Evolutionary conservation across 2,888 invertebrate species (phyloP).

Genomic region (Ornithoptera alexandrae): DNA sequence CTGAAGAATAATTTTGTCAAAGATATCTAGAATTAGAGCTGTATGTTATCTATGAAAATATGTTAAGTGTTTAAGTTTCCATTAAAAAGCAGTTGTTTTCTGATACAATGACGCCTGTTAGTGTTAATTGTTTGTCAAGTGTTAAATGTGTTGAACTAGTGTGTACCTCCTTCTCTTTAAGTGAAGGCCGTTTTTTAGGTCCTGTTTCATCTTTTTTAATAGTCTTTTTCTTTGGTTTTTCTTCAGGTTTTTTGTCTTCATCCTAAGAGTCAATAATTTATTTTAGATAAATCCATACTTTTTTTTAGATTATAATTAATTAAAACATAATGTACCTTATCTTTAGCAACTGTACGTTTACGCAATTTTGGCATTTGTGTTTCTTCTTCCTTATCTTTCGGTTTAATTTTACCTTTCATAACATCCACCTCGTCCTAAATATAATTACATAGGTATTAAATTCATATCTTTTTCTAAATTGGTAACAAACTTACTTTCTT

Average conservation of each 20-base stretch:
- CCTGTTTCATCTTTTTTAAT: constrained; percentile 63
- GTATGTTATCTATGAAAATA: not conserved
- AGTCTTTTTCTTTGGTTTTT: constrained; percentile 68
- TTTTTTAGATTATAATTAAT: constrained; percentile 6
- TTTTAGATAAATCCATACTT: not conserved
- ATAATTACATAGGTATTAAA: constrained; percentile 31
- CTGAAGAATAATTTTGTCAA: not conserved
- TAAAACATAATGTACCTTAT: constrained; percentile 55
- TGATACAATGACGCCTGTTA: constrained; percentile 37
- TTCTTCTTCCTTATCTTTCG: constrained; percentile 69
- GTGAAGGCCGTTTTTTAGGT: constrained; percentile 68
- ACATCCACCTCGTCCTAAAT: constrained; percentile 69
- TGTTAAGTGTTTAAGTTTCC: not conserved
- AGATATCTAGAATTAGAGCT: not conserved
- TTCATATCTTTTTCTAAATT: constrained; percentile 11
- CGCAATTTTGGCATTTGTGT: constrained; percentile 66
- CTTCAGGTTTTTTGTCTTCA: constrained; percentile 70
- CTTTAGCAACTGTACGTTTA: constrained; percentile 67
- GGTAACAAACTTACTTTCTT: not conserved
- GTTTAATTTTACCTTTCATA: constrained; percentile 73
- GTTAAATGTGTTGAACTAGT: constrained; percentile 27
- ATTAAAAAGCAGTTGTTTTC: not conserved
- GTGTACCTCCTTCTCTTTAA: constrained; percentile 73
- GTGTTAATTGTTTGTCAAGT: constrained; percentile 39
- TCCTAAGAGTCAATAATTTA: constrained; percentile 50